phyloP scores from a whole-genome alignment of 2,888 invertebrate genomes.

The Nomada ferruginata region DNA sequence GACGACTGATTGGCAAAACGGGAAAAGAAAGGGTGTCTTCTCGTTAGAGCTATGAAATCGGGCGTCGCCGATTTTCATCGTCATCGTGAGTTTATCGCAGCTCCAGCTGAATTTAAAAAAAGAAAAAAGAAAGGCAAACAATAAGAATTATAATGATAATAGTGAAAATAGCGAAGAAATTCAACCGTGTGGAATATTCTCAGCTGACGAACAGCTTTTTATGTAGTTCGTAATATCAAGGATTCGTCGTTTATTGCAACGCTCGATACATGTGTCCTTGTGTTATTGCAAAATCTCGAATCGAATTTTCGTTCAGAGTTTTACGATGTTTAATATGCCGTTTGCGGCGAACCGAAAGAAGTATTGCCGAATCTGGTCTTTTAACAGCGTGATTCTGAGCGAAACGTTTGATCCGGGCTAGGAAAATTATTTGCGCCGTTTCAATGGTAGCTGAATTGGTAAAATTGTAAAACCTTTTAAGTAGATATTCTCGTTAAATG shows the following conservation, averaged over 20 bases:
- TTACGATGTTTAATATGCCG: neutral
- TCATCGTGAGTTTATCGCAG: conserved; percentile 2
- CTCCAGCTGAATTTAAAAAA: neutral
- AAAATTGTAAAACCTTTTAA: neutral
- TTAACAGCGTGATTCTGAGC: neutral
- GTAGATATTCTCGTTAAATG: neutral
- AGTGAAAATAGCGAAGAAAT: conserved; percentile 1
- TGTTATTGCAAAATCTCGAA: conserved; percentile 30
- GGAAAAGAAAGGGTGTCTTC: neutral
- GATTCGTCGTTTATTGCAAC: conserved; percentile 7
- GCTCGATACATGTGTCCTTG: conserved; percentile 12
- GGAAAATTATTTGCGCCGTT: neutral
- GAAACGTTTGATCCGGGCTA: neutral
- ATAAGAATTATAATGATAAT: neutral
- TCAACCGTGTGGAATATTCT: conserved; percentile 1
- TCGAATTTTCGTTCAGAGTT: conserved; percentile 18
- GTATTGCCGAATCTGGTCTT: conserved; percentile 5
- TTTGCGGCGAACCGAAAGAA: too few relatives aligned
- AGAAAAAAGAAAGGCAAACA: neutral
- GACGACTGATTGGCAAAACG: conserved; percentile 33
- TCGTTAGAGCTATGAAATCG: conserved; percentile 14
- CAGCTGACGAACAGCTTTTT: conserved; percentile 15
- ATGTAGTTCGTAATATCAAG: conserved; percentile 3
- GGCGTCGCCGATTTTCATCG: conserved; percentile 2
- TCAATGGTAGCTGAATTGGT: neutral